Conservation (phyloP, 2,113 vertebrate genomes). For the Cololabis saira region DNA sequence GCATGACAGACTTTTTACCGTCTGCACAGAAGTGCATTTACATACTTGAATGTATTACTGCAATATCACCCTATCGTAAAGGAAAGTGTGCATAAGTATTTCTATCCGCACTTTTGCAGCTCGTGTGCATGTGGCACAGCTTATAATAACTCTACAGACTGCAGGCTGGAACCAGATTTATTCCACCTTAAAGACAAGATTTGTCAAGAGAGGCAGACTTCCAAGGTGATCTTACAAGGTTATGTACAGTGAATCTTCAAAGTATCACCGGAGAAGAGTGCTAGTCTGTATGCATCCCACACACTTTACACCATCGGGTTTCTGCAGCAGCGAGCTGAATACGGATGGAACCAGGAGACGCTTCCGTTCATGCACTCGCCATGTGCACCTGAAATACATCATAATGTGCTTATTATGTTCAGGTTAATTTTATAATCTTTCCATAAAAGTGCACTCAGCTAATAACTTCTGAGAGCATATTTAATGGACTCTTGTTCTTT, state of each 20-base stretch:
- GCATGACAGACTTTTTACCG: neutral
- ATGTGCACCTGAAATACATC: conserved; percentile 7
- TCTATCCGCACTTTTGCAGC: conserved; percentile 1
- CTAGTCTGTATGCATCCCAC: neutral
- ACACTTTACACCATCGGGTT: neutral
- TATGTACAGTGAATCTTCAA: conserved; percentile 21
- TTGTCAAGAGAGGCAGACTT: conserved; percentile 29
- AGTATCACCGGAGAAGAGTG: conserved; percentile 14
- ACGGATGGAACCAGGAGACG: neutral
- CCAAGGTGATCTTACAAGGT: conserved; percentile 58
- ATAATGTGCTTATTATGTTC: conserved; percentile 25
- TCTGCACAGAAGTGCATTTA: neutral
- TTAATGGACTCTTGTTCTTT: conserved; percentile 2
- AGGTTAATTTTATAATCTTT: conserved; percentile 26
- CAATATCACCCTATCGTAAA: neutral
- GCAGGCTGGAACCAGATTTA: conserved; percentile 50
- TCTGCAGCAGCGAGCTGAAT: conserved; percentile 22
- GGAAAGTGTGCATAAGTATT: neutral
- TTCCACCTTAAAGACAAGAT: conserved; percentile 50
- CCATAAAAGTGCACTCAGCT: conserved; percentile 12
- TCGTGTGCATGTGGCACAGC: conserved; percentile 31
- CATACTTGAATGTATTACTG: neutral
- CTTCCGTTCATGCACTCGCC: conserved; percentile 6
- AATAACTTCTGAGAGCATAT: conserved; percentile 4
- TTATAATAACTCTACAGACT: conserved; percentile 56